These are phyloP conservation scores for Celastrina argiolus DNA, from an alignment of 2,888 invertebrate genomes.

Conservation along the genomic window DNA sequence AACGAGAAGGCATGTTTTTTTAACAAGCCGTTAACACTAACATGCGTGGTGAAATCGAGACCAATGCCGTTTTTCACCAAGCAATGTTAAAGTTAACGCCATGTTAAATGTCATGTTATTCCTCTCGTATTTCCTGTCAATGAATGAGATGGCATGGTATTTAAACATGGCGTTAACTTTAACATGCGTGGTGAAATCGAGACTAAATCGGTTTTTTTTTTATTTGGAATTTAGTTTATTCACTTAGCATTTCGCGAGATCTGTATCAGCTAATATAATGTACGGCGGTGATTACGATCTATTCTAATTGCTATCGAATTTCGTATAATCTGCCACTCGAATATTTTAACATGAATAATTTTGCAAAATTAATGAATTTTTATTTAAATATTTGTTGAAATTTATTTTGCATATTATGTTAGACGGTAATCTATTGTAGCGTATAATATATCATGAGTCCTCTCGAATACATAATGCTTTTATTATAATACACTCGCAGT, in stretches of 20 bases:
- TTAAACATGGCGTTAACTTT: no score
- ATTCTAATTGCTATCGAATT: slow-evolving; percentile 16
- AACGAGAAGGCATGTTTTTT: no score
- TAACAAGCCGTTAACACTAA: no score
- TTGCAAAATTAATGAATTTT: slow-evolving; percentile 1
- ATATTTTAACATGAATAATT: slow-evolving; percentile 16
- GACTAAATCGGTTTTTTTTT: no score
- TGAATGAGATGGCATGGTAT: no score
- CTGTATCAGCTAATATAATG: not conserved
- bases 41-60: no score
- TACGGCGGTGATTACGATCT: not conserved
- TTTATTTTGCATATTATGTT: slow-evolving; percentile 1
- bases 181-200: no score
- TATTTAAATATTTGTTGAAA: slow-evolving; percentile 12
- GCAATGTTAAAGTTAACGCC: no score
- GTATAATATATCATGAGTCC: not conserved
- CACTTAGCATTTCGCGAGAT: not conserved
- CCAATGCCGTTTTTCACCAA: no score
- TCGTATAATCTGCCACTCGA: not conserved
- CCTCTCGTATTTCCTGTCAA: no score
- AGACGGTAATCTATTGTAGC: slow-evolving; percentile 16
- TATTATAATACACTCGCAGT: not conserved
- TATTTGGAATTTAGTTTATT: no score
- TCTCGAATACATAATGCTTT: slow-evolving; percentile 7
- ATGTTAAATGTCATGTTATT: no score